A percentile compares a stretch with the other conserved stretches of the same genome.
phyloP scores from a whole-genome alignment of 2,888 invertebrate species.

The Dryomyza anilis region DNA sequence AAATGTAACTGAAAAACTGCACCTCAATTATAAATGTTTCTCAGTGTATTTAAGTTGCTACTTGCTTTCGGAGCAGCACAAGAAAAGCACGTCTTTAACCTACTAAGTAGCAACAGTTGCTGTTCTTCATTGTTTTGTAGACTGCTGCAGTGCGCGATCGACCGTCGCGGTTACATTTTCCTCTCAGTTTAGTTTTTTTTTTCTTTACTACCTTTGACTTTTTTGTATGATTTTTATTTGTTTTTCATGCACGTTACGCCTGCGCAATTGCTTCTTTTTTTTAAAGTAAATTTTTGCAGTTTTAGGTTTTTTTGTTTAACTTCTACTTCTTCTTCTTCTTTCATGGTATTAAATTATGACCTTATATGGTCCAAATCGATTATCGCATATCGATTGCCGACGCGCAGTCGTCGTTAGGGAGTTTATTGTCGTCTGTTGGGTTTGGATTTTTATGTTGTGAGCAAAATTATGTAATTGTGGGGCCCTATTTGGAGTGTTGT shows the following conservation, averaged over 20 bases:
- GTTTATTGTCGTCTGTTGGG: background rate
- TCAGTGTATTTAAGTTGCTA: too few relatives aligned
- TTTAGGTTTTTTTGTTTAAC: background rate
- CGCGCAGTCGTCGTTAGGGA: background rate
- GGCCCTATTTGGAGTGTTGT: background rate
- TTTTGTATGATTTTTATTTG: background rate
- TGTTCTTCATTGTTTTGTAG: constrained; percentile 11
- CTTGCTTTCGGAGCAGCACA: background rate
- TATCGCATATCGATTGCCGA: too few relatives aligned
- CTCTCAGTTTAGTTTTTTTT: background rate
- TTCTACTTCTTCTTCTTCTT: background rate
- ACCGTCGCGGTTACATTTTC: background rate
- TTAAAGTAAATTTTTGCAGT: background rate
- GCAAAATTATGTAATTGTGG: constrained; percentile 9
- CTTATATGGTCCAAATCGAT: constrained; percentile 26
- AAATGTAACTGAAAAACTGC: too few relatives aligned
- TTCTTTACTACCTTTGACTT: background rate
- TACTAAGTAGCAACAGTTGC: constrained; percentile 12
- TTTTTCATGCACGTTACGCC: constrained; percentile 8
- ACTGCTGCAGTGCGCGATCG: background rate
- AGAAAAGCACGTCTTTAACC: constrained; percentile 26
- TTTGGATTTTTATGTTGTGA: background rate
- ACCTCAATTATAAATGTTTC: too few relatives aligned
- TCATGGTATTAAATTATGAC: constrained; percentile 20
- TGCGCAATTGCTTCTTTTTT: constrained; percentile 19